phyloP scores from a whole-genome alignment of 2,113 vertebrate species.

The Steatornis caripensis region DNA sequence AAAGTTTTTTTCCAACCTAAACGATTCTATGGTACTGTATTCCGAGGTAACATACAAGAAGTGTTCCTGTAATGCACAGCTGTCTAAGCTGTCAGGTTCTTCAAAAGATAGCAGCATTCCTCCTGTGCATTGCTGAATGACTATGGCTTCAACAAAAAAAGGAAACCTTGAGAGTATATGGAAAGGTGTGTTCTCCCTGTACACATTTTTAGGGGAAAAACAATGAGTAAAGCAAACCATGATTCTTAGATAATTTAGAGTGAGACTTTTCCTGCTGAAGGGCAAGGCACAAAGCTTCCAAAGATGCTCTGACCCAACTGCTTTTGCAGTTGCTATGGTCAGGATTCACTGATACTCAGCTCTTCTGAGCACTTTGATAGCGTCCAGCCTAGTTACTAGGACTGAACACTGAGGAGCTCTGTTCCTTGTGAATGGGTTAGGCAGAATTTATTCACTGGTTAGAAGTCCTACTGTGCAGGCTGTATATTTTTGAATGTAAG shows the following conservation, averaged over 20 bases:
- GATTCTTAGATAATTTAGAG: background rate
- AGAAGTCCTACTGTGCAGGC: slow-evolving; percentile 26
- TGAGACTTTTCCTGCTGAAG: background rate
- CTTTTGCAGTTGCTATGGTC: background rate
- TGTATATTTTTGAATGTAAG: slow-evolving; percentile 47
- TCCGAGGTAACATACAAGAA: background rate
- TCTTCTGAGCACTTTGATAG: background rate
- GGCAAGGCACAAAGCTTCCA: background rate
- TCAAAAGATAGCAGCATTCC: background rate
- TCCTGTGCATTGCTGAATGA: background rate
- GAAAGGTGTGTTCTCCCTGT: background rate
- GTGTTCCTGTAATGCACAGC: background rate
- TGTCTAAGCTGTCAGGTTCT: background rate
- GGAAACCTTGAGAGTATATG: background rate
- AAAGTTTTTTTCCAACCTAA: background rate
- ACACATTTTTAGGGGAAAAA: background rate
- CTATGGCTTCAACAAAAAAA: background rate
- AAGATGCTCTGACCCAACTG: background rate
- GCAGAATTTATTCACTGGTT: slow-evolving; percentile 43
- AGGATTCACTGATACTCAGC: background rate
- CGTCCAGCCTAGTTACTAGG: background rate
- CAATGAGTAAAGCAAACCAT: background rate
- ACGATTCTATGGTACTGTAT: background rate
- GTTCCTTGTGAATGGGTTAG: background rate
- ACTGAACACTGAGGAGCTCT: background rate